Evolutionary conservation across 2,113 vertebrate species (phyloP).

Genomic region (Paratilapia polleni): DNA sequence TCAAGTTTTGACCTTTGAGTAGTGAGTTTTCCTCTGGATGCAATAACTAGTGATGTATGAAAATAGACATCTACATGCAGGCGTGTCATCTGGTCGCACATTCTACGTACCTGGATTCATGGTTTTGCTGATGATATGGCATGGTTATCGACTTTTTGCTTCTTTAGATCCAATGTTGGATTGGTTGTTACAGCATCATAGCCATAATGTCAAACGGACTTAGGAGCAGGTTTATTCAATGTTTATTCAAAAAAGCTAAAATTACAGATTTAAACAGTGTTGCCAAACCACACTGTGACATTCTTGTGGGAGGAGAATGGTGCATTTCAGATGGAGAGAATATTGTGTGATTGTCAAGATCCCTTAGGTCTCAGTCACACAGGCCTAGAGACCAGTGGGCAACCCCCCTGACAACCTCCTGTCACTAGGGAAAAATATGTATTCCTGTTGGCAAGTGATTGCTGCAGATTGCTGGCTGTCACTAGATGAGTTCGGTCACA

Average conservation of each 20-base stretch:
- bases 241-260: background rate
- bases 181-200: background rate
- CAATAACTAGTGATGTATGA: background rate
- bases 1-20: slow-evolving; percentile 37
- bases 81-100: background rate
- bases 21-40: background rate
- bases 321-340: background rate
- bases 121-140: background rate
- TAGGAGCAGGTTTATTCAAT: background rate
- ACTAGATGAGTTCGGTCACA: background rate
- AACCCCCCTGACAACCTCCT: too few species aligned
- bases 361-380: background rate
- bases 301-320: background rate
- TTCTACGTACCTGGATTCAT: background rate
- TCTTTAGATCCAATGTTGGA: background rate
- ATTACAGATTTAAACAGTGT: background rate
- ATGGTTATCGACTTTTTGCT: background rate
- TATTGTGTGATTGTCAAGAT: background rate
- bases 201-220: background rate
- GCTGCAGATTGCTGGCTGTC: background rate
- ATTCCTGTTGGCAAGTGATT: background rate
- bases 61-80: background rate
- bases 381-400: background rate
- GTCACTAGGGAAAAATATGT: background rate
- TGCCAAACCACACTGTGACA: background rate